phyloP scores from a whole-genome alignment of 2,888 invertebrate species.

The Vesta saturnalis region DNA sequence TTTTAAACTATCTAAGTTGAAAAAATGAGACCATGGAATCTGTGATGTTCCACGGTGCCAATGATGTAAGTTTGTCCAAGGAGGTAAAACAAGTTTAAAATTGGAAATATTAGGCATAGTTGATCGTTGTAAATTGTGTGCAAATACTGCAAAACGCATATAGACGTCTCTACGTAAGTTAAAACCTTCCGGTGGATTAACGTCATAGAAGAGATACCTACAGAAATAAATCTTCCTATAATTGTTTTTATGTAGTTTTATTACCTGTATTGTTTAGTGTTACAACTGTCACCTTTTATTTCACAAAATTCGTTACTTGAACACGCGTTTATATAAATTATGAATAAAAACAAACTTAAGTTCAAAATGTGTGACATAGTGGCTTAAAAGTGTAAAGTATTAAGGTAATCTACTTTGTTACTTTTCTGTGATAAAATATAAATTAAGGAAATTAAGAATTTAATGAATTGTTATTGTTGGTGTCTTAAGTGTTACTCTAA shows the following conservation, averaged over 20 bases:
- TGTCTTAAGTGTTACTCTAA: no score
- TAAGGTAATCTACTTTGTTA: no score
- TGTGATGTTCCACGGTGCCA: slow-evolving; percentile 76
- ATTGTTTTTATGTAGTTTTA: neutral
- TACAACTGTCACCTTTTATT: neutral
- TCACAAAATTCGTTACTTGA: slow-evolving; percentile 3
- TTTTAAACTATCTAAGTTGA: slow-evolving; percentile 82
- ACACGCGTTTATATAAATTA: neutral
- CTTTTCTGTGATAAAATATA: no score
- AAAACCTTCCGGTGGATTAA: slow-evolving; percentile 96
- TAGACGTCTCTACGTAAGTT: slow-evolving; percentile 97
- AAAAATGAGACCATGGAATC: slow-evolving; percentile 85
- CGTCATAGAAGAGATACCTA: slow-evolving; percentile 90
- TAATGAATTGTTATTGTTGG: no score
- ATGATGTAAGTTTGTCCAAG: slow-evolving; percentile 91
- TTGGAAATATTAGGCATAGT: slow-evolving; percentile 61
- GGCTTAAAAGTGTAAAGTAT: no score
- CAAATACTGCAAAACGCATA: slow-evolving; percentile 88
- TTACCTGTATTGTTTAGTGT: slow-evolving; percentile 19
- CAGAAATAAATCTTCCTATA: slow-evolving; percentile 14
- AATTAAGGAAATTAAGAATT: no score
- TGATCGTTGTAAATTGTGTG: slow-evolving; percentile 71
- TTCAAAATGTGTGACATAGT: neutral
- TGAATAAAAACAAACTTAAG: neutral
- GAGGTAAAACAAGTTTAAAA: slow-evolving; percentile 84